Base-by-base conservation (phyloP, 2,888 invertebrate species). In the Agrotis puta region DNA sequence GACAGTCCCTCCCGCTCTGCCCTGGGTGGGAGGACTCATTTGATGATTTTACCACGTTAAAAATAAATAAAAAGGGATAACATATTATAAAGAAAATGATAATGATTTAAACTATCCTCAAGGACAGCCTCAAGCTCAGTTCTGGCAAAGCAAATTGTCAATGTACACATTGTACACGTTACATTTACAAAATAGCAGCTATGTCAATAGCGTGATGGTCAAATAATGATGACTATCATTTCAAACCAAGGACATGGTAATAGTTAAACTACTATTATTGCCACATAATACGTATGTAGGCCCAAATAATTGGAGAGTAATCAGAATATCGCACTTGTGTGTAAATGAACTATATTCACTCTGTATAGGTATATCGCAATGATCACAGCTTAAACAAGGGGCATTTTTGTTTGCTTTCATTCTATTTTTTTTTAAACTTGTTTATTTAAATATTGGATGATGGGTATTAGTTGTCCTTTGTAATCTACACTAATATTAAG, bases 211-310 rank as follows among this genome's bases (percentile, higher is more conserved):
- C 58, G 24, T 51, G 57, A 83, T 77, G 65, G 24, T 11, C 51
- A 53, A 47, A 56, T 75, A 70, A 79, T 83, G 61, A 78, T 64
- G 50, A 9, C 68, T 64, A 80, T 79, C 66, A 73, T 84, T 76
- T 59, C 53, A 20, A 14, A 61, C 59, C 84, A 83, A 81, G 86
- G 84, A 67, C 77, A 65, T 24, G 27, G 16, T 63, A 75, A 69
- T 74, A 47, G 39, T 53, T 59, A 43, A 79, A 77, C 48, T 24
- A 57, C 68, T 77, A 68, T 80, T 71, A 74, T 73, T 70, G 45
- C 69, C 20, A 58, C 53, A 66, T 79, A 74, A 76, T 84, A 65
- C 59, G n/a, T 14, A 43, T 51, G 56, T 27, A 53, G 27, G 51
- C 51, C 16, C 20, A 56, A 69, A 74, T 81, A 69, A 68, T 76